Conservation (phyloP, 2,888 invertebrate genomes). For the Thumatha senex region DNA sequence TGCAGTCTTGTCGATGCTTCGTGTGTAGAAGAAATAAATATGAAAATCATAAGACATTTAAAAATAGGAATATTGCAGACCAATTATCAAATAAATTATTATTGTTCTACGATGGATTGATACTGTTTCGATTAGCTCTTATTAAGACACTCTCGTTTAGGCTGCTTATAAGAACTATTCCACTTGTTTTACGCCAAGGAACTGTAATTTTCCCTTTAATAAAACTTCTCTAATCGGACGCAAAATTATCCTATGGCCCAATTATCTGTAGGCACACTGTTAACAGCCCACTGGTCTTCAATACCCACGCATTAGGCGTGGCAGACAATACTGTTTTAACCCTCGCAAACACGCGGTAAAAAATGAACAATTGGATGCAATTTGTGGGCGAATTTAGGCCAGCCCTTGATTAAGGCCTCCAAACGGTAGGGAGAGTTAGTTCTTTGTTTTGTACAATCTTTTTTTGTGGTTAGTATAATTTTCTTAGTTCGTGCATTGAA, state of each 20-base stretch:
- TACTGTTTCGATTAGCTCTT: no score
- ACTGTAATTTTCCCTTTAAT: conserved; percentile 2
- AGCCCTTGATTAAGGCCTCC: conserved; percentile 70
- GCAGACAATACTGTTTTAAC: conserved; percentile 63
- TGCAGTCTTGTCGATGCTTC: no score
- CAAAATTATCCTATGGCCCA: conserved; percentile 54
- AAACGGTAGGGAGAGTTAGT: conserved; percentile 56
- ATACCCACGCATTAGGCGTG: conserved; percentile 64
- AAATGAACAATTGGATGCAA: conserved; percentile 83
- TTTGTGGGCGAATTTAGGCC: conserved; percentile 81
- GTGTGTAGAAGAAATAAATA: no score
- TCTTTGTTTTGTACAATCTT: conserved; percentile 72
- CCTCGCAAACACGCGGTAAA: conserved; percentile 63
- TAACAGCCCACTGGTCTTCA: conserved; percentile 69
- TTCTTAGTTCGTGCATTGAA: conserved; percentile 60
- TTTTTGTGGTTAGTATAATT: conserved; percentile 64
- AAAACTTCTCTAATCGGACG: conserved; percentile 37
- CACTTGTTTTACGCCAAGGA: not conserved
- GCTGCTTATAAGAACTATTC: no score
- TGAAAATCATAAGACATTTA: no score
- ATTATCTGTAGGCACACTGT: conserved; percentile 51
- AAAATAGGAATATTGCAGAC: no score
- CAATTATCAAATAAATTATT: no score
- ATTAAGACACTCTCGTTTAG: no score
- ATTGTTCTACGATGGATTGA: no score